A percentile compares a stretch with the other conserved stretches of the same genome.
Conservation (phyloP, 64 coral and sea anemone species). For the Dendronephthya gigantea region DNA sequence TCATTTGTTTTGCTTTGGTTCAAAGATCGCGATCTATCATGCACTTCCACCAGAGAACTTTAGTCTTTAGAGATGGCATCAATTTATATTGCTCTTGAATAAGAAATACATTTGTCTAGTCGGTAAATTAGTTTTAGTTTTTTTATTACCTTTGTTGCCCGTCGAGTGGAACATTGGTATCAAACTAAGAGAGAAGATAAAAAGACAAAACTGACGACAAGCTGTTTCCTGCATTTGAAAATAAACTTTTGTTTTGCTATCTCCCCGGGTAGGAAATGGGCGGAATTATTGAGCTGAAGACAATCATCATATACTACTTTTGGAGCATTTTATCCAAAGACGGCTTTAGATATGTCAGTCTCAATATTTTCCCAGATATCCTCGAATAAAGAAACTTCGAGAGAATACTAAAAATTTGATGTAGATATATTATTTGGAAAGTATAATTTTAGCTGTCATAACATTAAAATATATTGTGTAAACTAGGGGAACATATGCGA, state of each 20-base stretch:
- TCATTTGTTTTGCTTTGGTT: background rate
- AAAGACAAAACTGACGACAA: constrained; percentile 2
- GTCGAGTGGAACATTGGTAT: background rate
- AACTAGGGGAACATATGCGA: background rate
- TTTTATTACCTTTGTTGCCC: background rate
- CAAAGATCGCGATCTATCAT: no score
- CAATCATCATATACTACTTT: constrained; percentile 1
- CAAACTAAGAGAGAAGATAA: background rate
- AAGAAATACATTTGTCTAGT: background rate
- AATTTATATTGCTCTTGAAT: background rate
- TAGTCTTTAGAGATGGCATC: background rate
- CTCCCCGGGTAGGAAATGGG: constrained; percentile 5
- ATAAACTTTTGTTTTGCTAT: constrained; percentile 16
- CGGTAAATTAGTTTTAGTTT: background rate
- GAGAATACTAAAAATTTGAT: background rate
- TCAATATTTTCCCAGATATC: no score
- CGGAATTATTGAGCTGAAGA: background rate
- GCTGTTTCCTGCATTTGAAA: constrained; percentile 15
- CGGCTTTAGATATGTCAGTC: no score
- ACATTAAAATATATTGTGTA: background rate
- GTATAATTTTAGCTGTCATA: background rate
- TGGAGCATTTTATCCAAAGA: background rate
- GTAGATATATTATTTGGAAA: background rate
- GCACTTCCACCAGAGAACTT: no score
- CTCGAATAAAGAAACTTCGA: no score